Evolutionary conservation across 2,888 invertebrate genomes (phyloP).

Genomic region (Seira sanloemensis): DNA sequence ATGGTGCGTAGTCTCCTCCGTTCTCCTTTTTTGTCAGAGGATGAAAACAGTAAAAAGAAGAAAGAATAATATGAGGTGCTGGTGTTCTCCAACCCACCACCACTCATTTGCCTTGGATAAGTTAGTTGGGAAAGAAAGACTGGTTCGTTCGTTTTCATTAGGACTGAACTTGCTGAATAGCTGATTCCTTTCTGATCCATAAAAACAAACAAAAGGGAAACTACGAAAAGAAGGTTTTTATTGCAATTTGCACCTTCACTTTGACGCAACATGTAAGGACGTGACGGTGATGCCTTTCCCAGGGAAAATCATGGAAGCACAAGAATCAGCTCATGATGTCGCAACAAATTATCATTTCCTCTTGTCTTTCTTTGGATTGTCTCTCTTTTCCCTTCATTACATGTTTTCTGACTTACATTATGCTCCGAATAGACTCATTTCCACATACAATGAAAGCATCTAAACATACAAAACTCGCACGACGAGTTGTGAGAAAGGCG

Average conservation of each 20-base stretch:
- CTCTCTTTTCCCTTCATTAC: not conserved
- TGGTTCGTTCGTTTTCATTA: not conserved
- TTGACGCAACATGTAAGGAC: not conserved
- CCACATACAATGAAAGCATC: not conserved
- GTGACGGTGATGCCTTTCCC: not conserved
- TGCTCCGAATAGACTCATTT: not conserved
- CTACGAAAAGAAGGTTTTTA: not conserved
- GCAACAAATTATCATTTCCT: constrained; percentile 44
- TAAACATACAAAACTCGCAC: too few species aligned
- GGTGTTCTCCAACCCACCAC: not conserved
- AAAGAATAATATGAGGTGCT: not conserved
- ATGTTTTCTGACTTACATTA: not conserved
- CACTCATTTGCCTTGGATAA: not conserved
- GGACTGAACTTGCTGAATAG: constrained; percentile 31
- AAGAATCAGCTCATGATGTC: constrained; percentile 1
- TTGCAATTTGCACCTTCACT: not conserved
- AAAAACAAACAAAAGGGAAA: constrained; percentile 1
- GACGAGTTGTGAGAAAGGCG: too few species aligned
- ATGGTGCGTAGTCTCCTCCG: too few species aligned
- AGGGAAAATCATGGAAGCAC: not conserved
- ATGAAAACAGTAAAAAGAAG: not conserved
- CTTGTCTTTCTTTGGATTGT: constrained; percentile 12
- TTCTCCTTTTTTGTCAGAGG: not conserved
- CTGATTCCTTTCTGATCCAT: constrained; percentile 22
- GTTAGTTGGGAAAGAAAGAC: not conserved